These are phyloP conservation scores for Solen grandis DNA, from an alignment of 1,140 invertebrate genomes.

Conservation along the genomic window DNA sequence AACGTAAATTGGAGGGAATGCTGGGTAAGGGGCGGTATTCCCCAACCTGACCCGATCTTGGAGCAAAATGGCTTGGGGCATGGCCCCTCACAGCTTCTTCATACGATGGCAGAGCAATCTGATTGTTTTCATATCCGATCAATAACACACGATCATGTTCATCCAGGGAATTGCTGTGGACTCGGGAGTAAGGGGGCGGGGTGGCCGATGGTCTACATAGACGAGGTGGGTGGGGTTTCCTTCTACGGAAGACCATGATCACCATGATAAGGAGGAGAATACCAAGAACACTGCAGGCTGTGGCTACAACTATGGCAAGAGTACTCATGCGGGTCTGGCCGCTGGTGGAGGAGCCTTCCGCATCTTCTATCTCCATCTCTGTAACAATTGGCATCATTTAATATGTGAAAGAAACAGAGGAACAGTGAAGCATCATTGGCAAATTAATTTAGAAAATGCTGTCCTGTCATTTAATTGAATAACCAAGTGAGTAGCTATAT, in stretches of 20 bases:
- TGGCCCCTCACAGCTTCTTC: conserved; percentile 72
- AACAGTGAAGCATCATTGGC: too few species aligned
- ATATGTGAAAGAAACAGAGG: too few species aligned
- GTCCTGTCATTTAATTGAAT: too few species aligned
- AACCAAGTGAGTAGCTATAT: too few species aligned
- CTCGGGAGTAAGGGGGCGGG: conserved; percentile 74
- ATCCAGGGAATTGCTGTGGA: conserved; percentile 71
- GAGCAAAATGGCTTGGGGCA: conserved; percentile 1
- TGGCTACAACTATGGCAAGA: conserved; percentile 77
- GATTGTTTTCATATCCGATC: conserved; percentile 77
- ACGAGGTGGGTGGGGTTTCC: conserved; percentile 69
- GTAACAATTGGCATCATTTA: not conserved
- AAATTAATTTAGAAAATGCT: too few species aligned
- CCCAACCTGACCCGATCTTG: conserved; percentile 19
- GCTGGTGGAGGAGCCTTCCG: not conserved
- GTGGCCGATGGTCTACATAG: conserved; percentile 51
- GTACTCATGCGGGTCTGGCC: conserved; percentile 63
- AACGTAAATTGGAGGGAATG: conserved; percentile 70
- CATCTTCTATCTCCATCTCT: conserved; percentile 38
- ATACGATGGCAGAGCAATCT: conserved; percentile 73
- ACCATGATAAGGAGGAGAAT: conserved; percentile 77
- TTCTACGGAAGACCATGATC: conserved; percentile 72
- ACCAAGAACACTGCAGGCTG: conserved; percentile 78
- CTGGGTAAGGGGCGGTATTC: conserved; percentile 74
- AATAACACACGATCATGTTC: conserved; percentile 78